These are phyloP conservation scores for Endotricha flammealis DNA, from an alignment of 2,888 invertebrate species.

Conservation along the genomic window DNA sequence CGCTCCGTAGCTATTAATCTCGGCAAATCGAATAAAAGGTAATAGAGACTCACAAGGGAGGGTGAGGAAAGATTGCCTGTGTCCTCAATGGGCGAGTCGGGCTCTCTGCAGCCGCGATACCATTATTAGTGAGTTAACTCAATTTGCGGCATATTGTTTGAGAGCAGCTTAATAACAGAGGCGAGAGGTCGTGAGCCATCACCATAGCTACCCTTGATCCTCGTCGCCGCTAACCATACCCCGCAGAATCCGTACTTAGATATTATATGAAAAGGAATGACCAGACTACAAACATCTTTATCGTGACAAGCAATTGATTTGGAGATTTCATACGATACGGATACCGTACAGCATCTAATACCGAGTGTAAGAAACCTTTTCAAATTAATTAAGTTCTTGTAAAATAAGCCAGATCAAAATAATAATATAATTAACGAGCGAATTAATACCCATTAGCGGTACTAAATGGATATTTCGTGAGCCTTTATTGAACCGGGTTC, in stretches of 20 bases:
- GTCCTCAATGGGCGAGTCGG: constrained; percentile 55
- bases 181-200: constrained; percentile 60
- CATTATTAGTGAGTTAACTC: constrained; percentile 77
- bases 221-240: constrained; percentile 28
- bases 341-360: not conserved
- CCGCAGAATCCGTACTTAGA: constrained; percentile 29
- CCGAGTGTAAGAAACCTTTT: constrained; percentile 8
- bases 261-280: constrained; percentile 26
- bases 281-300: constrained; percentile 1
- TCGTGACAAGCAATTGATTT: too few species aligned
- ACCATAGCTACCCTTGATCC: constrained; percentile 63
- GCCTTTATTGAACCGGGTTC: constrained; percentile 27
- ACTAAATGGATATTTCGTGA: constrained; percentile 32
- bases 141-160: constrained; percentile 78
- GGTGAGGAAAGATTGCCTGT: constrained; percentile 59
- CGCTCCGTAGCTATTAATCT: constrained; percentile 64
- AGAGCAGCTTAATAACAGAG: constrained; percentile 74
- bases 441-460: constrained; percentile 37
- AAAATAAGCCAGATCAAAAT: constrained; percentile 23
- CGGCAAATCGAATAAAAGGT: constrained; percentile 66
- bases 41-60: constrained; percentile 47
- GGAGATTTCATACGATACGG: not conserved
- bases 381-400: constrained; percentile 17
- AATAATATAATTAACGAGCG: constrained; percentile 31
- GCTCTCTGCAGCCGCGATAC: constrained; percentile 64